Percentiles rank a stretch among this genome's conserved stretches.
Evolutionary conservation across 1,140 invertebrate species (phyloP).

Genomic region (Dendroctonus valens): DNA sequence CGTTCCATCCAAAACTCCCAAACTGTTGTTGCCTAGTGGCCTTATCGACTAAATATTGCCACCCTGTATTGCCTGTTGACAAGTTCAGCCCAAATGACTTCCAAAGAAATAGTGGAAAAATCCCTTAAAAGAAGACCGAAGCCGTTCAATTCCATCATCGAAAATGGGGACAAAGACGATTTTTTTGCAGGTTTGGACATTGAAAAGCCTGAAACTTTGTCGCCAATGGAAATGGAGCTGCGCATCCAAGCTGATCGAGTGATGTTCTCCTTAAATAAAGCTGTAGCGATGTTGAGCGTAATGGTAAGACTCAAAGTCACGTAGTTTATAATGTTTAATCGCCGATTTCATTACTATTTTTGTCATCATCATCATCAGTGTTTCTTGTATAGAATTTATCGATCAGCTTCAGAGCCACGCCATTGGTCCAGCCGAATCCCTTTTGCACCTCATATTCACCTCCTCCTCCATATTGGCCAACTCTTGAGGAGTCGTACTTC

Average conservation of each 20-base stretch:
- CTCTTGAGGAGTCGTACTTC: slow-evolving; percentile 76
- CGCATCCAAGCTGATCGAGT: slow-evolving; percentile 37
- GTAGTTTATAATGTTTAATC: slow-evolving; percentile 1
- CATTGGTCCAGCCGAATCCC: slow-evolving; percentile 95
- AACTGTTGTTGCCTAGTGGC: no score
- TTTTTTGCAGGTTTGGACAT: slow-evolving; percentile 23
- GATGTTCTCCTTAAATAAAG: slow-evolving; percentile 33
- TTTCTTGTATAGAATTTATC: slow-evolving; percentile 24
- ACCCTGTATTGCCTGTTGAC: no score
- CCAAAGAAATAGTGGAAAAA: not conserved
- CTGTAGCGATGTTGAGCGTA: slow-evolving; percentile 31
- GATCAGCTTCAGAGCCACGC: slow-evolving; percentile 56
- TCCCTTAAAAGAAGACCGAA: slow-evolving; percentile 14
- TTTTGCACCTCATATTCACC: slow-evolving; percentile 87
- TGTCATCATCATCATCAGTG: not conserved
- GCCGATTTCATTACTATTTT: slow-evolving; percentile 6
- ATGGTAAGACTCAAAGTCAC: slow-evolving; percentile 29
- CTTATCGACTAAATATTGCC: no score
- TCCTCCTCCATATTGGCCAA: slow-evolving; percentile 75
- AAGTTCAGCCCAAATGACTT: slow-evolving; percentile 1
- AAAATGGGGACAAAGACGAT: slow-evolving; percentile 24
- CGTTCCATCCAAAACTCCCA: no score
- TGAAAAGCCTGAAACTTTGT: slow-evolving; percentile 21
- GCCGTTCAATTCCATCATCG: slow-evolving; percentile 26
- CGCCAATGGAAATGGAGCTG: slow-evolving; percentile 36